Evolutionary conservation across 2,888 invertebrate species (phyloP), one percentile per base, ranked within the genome.

Genomic region (Brenthis daphne): DNA sequence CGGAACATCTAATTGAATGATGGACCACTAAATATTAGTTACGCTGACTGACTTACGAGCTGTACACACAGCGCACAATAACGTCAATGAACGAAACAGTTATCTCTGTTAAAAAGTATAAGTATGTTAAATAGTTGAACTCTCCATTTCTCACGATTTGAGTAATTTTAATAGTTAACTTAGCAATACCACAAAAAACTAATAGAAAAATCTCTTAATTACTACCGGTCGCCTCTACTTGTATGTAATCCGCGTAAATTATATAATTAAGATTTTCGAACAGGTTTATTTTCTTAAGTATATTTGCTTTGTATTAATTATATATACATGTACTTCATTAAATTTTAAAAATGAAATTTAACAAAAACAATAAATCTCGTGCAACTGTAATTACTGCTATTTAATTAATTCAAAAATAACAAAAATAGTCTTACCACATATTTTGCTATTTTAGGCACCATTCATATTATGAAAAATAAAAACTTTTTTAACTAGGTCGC

Each of bases 1-100:
- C 82, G 77, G 81, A 82, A 84, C 81, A 79, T 81, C 79, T 86
- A 85, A 88, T 85, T 86, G 81, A 86, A 86, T 85, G 81, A 86
- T 85, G 81, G 78, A 79, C 76, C 78, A 76, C 78, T 74, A 78
- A 77, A 79, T 76, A 77, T 75, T 72, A 72, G 66, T 69, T 69
- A 67, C 60, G 71, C 72, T 68, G 58, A 55, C 64, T 55, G 50
- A 56, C 64, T 58, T 53, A 61, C 64, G 57, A 57, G 48, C 63
- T 63, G 13, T 56, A 68, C 55, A 47, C 65, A 68, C 57, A 33
- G 20, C 20, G 53, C 70, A 70, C 66, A 66, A 50, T 14, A 37
- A 61, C 57, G 60, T 72, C 63, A 56, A 70, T 72, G 61, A 68
- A 71, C 60, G 54, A 64, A 54, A n/a, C 33, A 20, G 51, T 50